Base-by-base conservation (phyloP, 2,888 invertebrate species). In the Lutraria lutraria region DNA sequence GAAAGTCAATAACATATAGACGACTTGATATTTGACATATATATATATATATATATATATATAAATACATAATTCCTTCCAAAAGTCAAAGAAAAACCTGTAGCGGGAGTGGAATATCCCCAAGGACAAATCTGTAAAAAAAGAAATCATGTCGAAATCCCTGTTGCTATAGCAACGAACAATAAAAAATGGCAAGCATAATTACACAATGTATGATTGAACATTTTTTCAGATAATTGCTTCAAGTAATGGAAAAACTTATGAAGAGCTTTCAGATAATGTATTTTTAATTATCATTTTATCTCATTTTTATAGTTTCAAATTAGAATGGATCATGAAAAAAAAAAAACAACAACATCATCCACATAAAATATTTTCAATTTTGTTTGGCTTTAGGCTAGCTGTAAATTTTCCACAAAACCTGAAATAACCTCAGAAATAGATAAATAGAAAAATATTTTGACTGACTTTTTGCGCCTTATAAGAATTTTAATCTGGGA, bases 51-150 rank as follows among this genome's bases (percentile, higher is more conserved):
- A 81, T 52, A 54, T 25, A 81, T 81, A 81, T n/a, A n/a, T n/a
- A n/a, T n/a, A n/a, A n/a, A n/a, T n/a, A n/a, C n/a, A n/a, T n/a
- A 80, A 43, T 6, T 82, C 85, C 60, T 85, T 80, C 85, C 80
- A 80, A 80, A 54, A 85, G 54, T 85, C 79, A 80, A 80, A 85
- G 76, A 85, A 80, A 80, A 85, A 79, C 85, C 80, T 79, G 56
- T 29, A 43, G 43, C 34, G 25, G 85, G 56, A 53, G 56, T 60
- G 79, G 29, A 43, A 21, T 34, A 76, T 85, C 85, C 85, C 85
- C 85, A 60, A 85, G 85, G 76, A 56, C 80, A 88, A 31, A 88
- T 87, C 90, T 90, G 90, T 90, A 90, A 90, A 87, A 29, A 90
- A 90, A 90, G 87, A 89, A 90, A 90, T 88, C 87, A 83, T 81